phyloP scores from a whole-genome alignment of 2,888 invertebrate genomes.

The Tachystola acroxantha region DNA sequence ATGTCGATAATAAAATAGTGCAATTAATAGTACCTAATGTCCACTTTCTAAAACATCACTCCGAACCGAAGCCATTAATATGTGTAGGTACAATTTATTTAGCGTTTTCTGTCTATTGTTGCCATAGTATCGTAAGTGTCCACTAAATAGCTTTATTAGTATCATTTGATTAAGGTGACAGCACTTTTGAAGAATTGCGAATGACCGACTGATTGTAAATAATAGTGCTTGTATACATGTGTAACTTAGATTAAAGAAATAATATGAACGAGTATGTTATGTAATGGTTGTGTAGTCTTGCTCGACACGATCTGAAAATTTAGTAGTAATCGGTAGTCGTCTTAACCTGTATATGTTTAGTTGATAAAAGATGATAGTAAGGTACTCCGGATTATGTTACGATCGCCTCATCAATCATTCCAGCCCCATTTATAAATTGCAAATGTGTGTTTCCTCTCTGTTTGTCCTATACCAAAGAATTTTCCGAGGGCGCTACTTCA shows the following conservation, averaged over 20 bases:
- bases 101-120: slow-evolving; percentile 49
- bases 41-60: too few relatives aligned
- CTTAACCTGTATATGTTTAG: not conserved
- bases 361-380: not conserved
- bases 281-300: slow-evolving; percentile 51
- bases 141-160: slow-evolving; percentile 25
- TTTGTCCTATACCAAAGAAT: too few relatives aligned
- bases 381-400: too few relatives aligned
- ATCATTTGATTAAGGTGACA: too few relatives aligned
- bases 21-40: too few relatives aligned
- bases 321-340: slow-evolving; percentile 1
- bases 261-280: slow-evolving; percentile 33
- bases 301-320: slow-evolving; percentile 45
- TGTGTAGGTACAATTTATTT: slow-evolving; percentile 53
- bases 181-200: slow-evolving; percentile 21
- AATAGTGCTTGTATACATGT: slow-evolving; percentile 40
- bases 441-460: not conserved
- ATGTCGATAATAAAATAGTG: too few relatives aligned
- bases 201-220: slow-evolving; percentile 57
- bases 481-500: too few relatives aligned
- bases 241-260: slow-evolving; percentile 19
- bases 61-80: slow-evolving; percentile 43
- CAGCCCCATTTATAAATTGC: not conserved
- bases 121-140: slow-evolving; percentile 57
- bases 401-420: too few relatives aligned